Evolutionary conservation across 2,888 invertebrate genomes (phyloP), one percentile per base, ranked within the genome.

Genomic region (Pollenia amentaria): DNA sequence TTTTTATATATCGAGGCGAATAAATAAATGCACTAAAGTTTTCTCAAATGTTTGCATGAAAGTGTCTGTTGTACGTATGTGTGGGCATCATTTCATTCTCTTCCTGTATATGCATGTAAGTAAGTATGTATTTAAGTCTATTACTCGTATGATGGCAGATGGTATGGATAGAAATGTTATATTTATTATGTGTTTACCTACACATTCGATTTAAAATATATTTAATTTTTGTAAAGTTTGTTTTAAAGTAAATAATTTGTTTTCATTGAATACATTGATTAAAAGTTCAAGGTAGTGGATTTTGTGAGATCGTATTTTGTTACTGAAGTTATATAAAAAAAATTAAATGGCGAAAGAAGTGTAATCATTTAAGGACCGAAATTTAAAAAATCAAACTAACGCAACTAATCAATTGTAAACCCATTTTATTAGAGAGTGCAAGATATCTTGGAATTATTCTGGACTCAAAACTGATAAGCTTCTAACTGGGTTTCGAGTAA

Each of bases 1-100:
- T 87, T 87, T 87, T 84, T 87, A 73, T 84, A 87, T 80, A 87
- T 84, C 62, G 87, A 81, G 69, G 67, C 73, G 81, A 87, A 87
- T 81, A 87, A 80, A 84, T 84, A 81, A 87, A 87, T 84, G 84
- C 84, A 87, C 64, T 76, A 75, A 67, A 79, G 44, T 84, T 79
- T 73, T 48, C 53, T 64, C n/a, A 14, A 38, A 18, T 14, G 12
- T 60, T 7, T 21, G 60, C 46, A 14, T 57, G 40, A 14, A 4
- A 72, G 55, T 40, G 46, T 67, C 44, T 77, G 38, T 67, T 12
- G 29, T 46, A 29, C 29, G 29, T 48, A 3, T 46, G 48, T 12
- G 53, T 53, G 51, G 10, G 10, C 60, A n/a, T 46, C 2, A 12
- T 53, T 67, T 60, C 11, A 64, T 53, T 69, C 38, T 53, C 29